Evolutionary conservation across 2,113 vertebrate species (phyloP).

Genomic region (Nicator chloris): DNA sequence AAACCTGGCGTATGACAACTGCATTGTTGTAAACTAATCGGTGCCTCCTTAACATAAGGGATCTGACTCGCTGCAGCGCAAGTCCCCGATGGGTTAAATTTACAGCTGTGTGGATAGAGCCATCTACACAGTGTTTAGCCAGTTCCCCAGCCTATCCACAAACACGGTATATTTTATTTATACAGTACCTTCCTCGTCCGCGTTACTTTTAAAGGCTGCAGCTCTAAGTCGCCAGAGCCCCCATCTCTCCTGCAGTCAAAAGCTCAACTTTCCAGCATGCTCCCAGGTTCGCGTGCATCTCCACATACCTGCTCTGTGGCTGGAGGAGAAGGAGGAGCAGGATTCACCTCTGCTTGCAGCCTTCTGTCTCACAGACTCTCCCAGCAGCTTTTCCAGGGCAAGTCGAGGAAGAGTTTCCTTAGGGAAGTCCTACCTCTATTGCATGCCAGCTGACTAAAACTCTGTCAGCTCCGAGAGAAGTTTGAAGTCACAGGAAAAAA

Average conservation of each 20-base stretch:
- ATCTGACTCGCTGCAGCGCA: neutral
- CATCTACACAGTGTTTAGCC: neutral
- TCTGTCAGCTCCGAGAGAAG: conserved; percentile 42
- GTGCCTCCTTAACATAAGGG: conserved; percentile 40
- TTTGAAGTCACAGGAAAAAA: conserved; percentile 61
- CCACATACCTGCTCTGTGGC: conserved; percentile 48
- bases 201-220: conserved; percentile 13
- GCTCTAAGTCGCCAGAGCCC: neutral
- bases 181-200: conserved; percentile 5
- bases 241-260: neutral
- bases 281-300: neutral
- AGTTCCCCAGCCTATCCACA: conserved; percentile 3
- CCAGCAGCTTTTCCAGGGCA: conserved; percentile 34
- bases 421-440: conserved; percentile 46
- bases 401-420: conserved; percentile 53
- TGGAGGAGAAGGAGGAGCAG: neutral
- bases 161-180: conserved; percentile 16
- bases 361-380: conserved; percentile 20
- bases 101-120: conserved; percentile 23
- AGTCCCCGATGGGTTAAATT: conserved; percentile 12
- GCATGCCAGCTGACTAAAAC: conserved; percentile 65
- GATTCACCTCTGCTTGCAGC: conserved; percentile 27
- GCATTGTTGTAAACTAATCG: neutral
- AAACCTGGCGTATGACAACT: neutral
- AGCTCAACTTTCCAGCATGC: conserved; percentile 33